These are phyloP conservation scores for Lagorchestes hirsutus DNA, from an alignment of 2,797 vertebrate genomes.

Conservation along the genomic window DNA sequence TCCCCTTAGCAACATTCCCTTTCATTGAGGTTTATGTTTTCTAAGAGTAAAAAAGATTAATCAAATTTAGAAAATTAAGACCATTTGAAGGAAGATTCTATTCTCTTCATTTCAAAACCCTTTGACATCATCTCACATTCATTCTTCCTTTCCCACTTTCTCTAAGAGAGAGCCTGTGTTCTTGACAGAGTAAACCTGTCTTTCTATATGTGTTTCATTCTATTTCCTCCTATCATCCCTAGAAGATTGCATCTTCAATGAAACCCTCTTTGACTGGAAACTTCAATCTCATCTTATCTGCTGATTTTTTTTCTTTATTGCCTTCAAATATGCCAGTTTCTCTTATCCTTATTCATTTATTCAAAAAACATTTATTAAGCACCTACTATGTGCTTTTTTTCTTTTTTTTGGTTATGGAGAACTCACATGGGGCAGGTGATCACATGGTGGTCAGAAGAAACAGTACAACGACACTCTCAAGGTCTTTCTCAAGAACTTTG, in stretches of 20 bases:
- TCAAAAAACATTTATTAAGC: not conserved
- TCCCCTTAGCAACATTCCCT: not conserved
- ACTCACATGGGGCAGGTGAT: no score
- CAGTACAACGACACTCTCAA: no score
- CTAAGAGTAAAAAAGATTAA: not conserved
- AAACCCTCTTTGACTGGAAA: not conserved
- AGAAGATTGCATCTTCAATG: not conserved
- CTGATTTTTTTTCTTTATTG: not conserved
- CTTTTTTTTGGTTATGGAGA: no score
- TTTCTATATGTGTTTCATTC: not conserved
- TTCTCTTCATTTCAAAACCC: not conserved
- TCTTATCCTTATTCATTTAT: not conserved
- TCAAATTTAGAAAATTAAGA: not conserved
- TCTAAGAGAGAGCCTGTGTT: not conserved
- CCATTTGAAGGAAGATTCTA: not conserved
- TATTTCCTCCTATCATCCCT: not conserved
- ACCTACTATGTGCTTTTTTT: no score
- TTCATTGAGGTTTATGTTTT: not conserved
- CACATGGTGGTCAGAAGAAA: no score
- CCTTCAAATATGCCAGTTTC: not conserved
- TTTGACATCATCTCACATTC: not conserved
- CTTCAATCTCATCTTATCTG: not conserved
- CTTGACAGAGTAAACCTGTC: not conserved
- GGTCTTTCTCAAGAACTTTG: no score
- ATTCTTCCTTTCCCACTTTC: not conserved